Base-by-base conservation (phyloP, 2,888 invertebrate genomes). In the Zonitis immaculata region DNA sequence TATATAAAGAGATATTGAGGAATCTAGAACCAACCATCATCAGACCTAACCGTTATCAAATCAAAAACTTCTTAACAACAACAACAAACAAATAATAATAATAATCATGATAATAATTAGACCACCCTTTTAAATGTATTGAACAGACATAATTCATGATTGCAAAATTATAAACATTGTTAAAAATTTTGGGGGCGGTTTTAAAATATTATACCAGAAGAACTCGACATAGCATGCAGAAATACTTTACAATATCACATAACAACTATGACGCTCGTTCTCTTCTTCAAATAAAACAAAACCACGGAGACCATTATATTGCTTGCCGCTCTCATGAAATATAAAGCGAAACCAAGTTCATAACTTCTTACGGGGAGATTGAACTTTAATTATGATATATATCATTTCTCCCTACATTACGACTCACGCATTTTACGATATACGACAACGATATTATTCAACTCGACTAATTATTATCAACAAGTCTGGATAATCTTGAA, bases 1-100 rank as follows among this genome's bases (percentile, higher is more conserved):
- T n/a, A 67, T 66, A 66, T 67, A 67, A 66, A 66, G 59, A 68
- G 68, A 62, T 56, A 64, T 59, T n/a, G n/a, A n/a, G 44, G 58
- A 35, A 28, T 51, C 51, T 51, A 35, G 35, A 35, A 18, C 35
- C 35, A 35, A 35, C 35, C n/a, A n/a, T n/a, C 35, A 35, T 16
- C 35, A 35, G 35, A 35, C 35, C 8, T 11, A 18, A 35, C 35
- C 35, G 35, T 35, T 35, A 35, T 35, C 35, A 35, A 35, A 35
- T 35, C 35, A 35, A 35, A 35, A 35, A 35, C 16, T 18, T 35
- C 4, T 4, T 16, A 18, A 11, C 14, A 18, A 35, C 2, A 32
- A 32, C 14, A 12, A 4, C 1, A 28, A 5, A 28, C n/a, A n/a
- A n/a, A n/a, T n/a, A n/a, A n/a, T n/a, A n/a, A n/a, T n/a, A n/a